A percentile compares a stretch with the other conserved stretches of the same genome.
These are phyloP conservation scores for Coelinius sp. DNA, from an alignment of 2,888 invertebrate species.

Conservation along the genomic window DNA sequence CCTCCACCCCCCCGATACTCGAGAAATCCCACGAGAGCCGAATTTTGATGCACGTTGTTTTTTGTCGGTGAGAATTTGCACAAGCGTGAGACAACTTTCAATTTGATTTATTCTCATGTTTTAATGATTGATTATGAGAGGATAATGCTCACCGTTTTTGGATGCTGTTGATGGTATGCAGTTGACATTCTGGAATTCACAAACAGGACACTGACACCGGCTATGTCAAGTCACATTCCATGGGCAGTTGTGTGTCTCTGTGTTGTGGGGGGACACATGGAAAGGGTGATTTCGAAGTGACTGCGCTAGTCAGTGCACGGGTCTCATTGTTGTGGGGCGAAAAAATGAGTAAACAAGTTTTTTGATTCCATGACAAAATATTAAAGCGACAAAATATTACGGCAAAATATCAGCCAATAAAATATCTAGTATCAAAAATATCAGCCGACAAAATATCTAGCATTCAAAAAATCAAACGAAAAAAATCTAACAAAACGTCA, in stretches of 20 bases:
- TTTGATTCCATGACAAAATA: too few species aligned
- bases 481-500: too few species aligned
- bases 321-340: background rate
- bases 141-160: slow-evolving; percentile 11
- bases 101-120: background rate
- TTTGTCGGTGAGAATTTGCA: background rate
- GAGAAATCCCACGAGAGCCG: background rate
- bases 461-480: too few species aligned
- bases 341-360: background rate
- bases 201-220: slow-evolving; percentile 20
- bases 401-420: too few species aligned
- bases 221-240: slow-evolving; percentile 19
- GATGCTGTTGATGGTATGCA: slow-evolving; percentile 9
- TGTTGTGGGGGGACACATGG: background rate
- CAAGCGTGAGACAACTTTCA: background rate
- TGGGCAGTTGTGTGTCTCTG: background rate
- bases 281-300: slow-evolving; percentile 10
- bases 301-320: background rate
- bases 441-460: too few species aligned
- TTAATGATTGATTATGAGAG: background rate
- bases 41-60: background rate
- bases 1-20: too few species aligned
- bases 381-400: too few species aligned
- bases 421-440: too few species aligned
- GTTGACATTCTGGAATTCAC: slow-evolving; percentile 9